Percentiles rank a stretch among this genome's conserved stretches.
These are phyloP conservation scores for Scyliorhinus canicula DNA, from an alignment of 2,797 vertebrate species.

Conservation along the genomic window DNA sequence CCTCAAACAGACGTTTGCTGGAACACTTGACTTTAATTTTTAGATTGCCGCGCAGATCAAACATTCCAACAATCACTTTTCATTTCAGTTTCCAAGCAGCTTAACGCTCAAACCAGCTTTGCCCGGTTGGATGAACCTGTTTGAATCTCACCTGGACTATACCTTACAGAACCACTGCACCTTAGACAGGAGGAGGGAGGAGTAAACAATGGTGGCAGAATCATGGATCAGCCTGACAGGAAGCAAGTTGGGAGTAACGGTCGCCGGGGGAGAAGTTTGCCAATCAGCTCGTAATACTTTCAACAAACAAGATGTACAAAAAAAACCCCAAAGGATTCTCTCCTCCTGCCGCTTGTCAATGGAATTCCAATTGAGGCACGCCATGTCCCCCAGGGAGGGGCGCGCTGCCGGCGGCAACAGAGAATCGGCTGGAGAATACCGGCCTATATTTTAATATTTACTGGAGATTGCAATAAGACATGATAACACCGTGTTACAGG, in stretches of 20 bases:
- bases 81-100: not conserved
- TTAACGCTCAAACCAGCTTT: not conserved
- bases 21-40: not conserved
- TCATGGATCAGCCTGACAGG: not conserved
- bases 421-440: too few species aligned
- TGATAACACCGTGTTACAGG: too few species aligned
- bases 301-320: not conserved
- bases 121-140: not conserved
- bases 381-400: too few species aligned
- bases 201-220: not conserved
- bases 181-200: not conserved
- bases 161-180: not conserved
- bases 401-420: too few species aligned
- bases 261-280: not conserved
- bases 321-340: too few species aligned
- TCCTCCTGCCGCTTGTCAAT: too few species aligned
- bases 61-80: not conserved
- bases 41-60: not conserved
- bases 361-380: too few species aligned
- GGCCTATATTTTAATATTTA: not conserved
- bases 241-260: not conserved
- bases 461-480: not conserved
- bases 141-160: not conserved
- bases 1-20: slow-evolving; percentile 17
- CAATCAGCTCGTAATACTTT: not conserved